These are phyloP conservation scores for Rhynchopsitta pachyrhyncha DNA, from an alignment of 2,113 vertebrate genomes.

Conservation along the genomic window DNA sequence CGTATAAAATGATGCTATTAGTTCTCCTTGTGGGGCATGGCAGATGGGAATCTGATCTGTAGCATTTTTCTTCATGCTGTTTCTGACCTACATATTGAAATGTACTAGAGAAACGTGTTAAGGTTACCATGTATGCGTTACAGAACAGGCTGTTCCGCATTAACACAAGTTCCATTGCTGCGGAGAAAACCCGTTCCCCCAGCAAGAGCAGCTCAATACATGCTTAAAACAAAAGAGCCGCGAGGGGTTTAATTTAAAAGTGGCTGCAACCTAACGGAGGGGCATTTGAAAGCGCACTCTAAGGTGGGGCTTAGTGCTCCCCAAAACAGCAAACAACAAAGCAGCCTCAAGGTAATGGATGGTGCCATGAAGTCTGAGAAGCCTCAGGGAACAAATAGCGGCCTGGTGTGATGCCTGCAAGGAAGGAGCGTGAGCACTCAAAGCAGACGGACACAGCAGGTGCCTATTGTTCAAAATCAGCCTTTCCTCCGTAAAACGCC, in stretches of 20 bases:
- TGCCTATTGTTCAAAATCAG: not conserved
- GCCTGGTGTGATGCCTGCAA: not conserved
- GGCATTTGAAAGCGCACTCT: not conserved
- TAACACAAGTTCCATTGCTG: not conserved
- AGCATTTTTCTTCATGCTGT: not conserved
- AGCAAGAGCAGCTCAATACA: not conserved
- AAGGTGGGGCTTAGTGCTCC: not conserved
- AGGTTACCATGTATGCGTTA: not conserved
- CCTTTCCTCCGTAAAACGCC: not conserved
- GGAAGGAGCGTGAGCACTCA: fast-evolving
- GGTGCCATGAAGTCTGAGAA: not conserved
- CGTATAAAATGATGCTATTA: not conserved
- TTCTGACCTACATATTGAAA: not conserved
- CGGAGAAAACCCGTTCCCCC: not conserved
- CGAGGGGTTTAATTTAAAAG: not conserved
- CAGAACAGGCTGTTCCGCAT: not conserved
- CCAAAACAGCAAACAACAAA: not conserved
- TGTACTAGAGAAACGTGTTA: fast-evolving
- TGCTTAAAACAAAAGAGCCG: not conserved
- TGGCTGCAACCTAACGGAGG: not conserved
- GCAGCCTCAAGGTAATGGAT: not conserved
- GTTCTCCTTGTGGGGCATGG: not conserved
- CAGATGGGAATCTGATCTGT: not conserved
- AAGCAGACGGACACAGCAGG: fast-evolving
- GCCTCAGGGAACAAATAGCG: not conserved